Base-by-base conservation (phyloP, 1,140 invertebrate species). In the Mercenaria mercenaria region DNA sequence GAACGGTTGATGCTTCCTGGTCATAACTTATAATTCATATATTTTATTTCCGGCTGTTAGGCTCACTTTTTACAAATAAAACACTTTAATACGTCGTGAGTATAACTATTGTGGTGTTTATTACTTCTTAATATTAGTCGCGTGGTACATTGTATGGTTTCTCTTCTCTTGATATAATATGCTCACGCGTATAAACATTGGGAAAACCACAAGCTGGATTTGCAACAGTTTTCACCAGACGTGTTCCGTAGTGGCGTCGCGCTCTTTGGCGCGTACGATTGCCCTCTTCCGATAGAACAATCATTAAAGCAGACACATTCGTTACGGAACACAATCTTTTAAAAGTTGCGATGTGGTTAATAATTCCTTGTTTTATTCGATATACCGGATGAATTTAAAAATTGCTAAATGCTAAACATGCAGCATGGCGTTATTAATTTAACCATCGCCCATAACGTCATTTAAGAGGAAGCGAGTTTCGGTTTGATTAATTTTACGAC, bases 401-500 rank as follows among this genome's bases (percentile, higher is more conserved):
- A 47, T 34, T 15, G 41, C 23, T 50, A n/a, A 50, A 79, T 50
- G n/a, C 41, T 56, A 50, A 79, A 47, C 26, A 79, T 50, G 4
- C 26, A 18, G 26, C 37, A 26, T 2, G 8, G 74, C 43, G 74
- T 50, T 50, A 50, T 20, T 79, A 76, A 76, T 76, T 76, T 76
- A 2, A 50, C 43, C 18, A 79, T 39, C 1, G 74, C 74, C 41
- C 47, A n/a, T 79, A 56, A 56, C 26, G n/a, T 52, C 23, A 32
- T 50, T 56, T 52, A 6, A 79, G 43, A 56, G 74, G 74, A 47
- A 50, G 74, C 50, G 43, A 79, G 50, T 34, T 79, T 50, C 74
- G 67, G 67, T 72, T 72, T 72, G 67, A 50, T 79, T 79, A 79
- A 34, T 79, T 79, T 79, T 79, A 79, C 34, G 74, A 56, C 26